phyloP scores from a whole-genome alignment of 2,888 invertebrate species.

The Drosophila fungiperda region DNA sequence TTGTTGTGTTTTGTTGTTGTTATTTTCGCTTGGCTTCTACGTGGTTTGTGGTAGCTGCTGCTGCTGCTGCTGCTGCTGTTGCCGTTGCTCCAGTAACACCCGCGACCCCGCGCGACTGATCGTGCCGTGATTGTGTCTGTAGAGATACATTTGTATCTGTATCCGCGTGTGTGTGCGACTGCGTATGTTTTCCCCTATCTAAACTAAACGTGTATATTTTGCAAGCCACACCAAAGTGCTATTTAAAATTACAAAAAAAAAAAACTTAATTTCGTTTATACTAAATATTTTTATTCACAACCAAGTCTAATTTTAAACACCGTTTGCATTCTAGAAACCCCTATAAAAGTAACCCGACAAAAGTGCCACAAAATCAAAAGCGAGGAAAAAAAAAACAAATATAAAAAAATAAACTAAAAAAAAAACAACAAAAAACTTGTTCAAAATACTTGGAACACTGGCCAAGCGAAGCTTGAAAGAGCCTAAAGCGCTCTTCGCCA shows the following conservation, averaged over 20 bases:
- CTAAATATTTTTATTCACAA: neutral
- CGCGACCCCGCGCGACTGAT: slow-evolving; percentile 65
- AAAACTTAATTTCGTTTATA: neutral
- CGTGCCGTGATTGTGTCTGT: slow-evolving; percentile 71
- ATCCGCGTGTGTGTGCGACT: neutral
- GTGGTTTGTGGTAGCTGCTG: slow-evolving; percentile 77
- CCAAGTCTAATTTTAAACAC: slow-evolving; percentile 6
- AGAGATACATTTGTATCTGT: slow-evolving; percentile 19
- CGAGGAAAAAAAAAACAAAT: slow-evolving; percentile 20
- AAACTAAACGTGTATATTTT: slow-evolving; percentile 26
- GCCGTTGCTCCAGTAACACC: slow-evolving; percentile 72
- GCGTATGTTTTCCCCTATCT: slow-evolving; percentile 31
- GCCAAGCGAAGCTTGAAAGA: slow-evolving; percentile 54
- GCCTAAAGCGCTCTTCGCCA: slow-evolving; percentile 72
- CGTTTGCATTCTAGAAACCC: slow-evolving; percentile 37
- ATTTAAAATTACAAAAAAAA: neutral
- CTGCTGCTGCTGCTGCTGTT: slow-evolving; percentile 67
- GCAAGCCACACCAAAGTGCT: slow-evolving; percentile 21
- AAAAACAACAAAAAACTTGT: slow-evolving; percentile 31
- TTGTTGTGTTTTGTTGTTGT: slow-evolving; percentile 27
- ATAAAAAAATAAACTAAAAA: slow-evolving; percentile 39
- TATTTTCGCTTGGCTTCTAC: slow-evolving; percentile 64
- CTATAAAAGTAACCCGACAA: slow-evolving; percentile 8
- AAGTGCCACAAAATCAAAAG: slow-evolving; percentile 24
- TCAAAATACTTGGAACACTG: slow-evolving; percentile 68